These are phyloP conservation scores for Brachionus angularis DNA, from an alignment of 1,140 invertebrate species.

Conservation along the genomic window DNA sequence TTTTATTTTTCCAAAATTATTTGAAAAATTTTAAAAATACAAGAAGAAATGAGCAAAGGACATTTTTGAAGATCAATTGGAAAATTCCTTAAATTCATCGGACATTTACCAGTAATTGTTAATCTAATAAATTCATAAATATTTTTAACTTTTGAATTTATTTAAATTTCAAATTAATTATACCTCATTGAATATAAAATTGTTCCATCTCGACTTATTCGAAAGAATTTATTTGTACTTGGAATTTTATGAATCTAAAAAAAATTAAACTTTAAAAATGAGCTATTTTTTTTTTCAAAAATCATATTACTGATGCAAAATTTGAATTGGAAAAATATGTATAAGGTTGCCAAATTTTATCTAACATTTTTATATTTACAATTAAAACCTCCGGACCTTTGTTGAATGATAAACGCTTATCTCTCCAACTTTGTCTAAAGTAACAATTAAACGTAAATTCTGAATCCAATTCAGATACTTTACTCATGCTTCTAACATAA, in stretches of 20 bases:
- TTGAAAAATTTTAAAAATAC: conserved; percentile 60
- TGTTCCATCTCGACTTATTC: conserved; percentile 75
- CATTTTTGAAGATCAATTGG: conserved; percentile 91
- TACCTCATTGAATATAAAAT: conserved; percentile 91
- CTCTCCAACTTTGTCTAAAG: conserved; percentile 70
- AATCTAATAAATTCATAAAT: conserved; percentile 64
- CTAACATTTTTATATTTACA: conserved; percentile 55
- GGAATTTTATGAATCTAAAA: conserved; percentile 86
- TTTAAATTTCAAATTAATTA: conserved; percentile 34
- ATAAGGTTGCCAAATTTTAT: conserved; percentile 85
- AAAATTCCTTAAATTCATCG: conserved; percentile 91
- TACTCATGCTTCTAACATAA: conserved; percentile 47
- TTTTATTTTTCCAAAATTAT: background rate
- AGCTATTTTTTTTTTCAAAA: no score
- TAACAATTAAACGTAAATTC: conserved; percentile 91
- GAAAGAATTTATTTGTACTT: conserved; percentile 82
- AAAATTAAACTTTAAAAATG: background rate
- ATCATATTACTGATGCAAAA: background rate
- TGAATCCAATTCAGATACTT: conserved; percentile 50
- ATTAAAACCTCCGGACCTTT: conserved; percentile 51
- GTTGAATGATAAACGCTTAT: conserved; percentile 58
- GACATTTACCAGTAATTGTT: conserved; percentile 93
- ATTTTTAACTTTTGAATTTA: background rate
- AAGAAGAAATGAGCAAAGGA: conserved; percentile 84
- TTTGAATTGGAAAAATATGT: conserved; percentile 78